phyloP scores from a whole-genome alignment of 2,113 vertebrate genomes.

The Myanophis thanlyinensis region DNA sequence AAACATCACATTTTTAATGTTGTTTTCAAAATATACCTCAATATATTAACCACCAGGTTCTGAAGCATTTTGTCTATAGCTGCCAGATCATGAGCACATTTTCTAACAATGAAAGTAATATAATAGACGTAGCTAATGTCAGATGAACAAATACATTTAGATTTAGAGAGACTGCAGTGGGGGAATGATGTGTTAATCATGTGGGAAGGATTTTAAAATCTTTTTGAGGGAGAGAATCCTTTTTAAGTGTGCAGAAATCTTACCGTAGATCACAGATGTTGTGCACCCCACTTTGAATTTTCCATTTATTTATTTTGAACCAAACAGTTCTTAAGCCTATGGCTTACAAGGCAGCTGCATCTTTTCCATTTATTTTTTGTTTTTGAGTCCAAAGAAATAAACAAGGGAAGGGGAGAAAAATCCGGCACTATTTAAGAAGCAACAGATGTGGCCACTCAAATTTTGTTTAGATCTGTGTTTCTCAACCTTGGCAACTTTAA shows the following conservation, averaged over 20 bases:
- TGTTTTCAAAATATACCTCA: neutral
- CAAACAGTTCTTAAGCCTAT: neutral
- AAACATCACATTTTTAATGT: neutral
- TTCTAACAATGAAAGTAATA: neutral
- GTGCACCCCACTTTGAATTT: neutral
- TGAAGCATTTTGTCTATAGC: neutral
- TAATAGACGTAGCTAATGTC: neutral
- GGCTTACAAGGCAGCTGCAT: neutral
- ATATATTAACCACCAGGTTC: neutral
- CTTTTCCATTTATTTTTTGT: neutral
- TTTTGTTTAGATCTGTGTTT: neutral
- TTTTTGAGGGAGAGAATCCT: neutral
- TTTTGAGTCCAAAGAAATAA: neutral
- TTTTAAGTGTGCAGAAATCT: neutral
- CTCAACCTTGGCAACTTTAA: no score
- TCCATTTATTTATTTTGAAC: neutral
- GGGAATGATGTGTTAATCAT: neutral
- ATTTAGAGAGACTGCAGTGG: neutral
- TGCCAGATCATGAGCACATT: neutral
- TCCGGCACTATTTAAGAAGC: neutral
- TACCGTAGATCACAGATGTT: neutral
- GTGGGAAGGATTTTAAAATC: neutral
- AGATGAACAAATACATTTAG: neutral
- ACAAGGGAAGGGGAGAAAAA: neutral
- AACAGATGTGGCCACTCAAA: neutral